These are phyloP conservation scores for Coenonympha glycerion DNA, from an alignment of 2,888 invertebrate genomes.

Conservation along the genomic window DNA sequence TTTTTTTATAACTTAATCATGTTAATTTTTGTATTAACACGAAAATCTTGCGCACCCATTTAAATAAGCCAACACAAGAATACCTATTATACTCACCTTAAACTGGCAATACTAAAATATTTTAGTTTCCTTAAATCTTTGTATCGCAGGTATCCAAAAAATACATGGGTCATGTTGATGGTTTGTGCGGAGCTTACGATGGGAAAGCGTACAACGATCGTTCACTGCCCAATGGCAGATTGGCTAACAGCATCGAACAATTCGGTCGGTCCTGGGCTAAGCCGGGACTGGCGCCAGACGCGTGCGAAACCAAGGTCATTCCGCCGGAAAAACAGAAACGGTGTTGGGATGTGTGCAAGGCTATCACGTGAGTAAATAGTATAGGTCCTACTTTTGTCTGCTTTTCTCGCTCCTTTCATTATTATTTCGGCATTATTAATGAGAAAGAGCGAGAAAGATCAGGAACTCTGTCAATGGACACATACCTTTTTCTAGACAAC, in stretches of 20 bases:
- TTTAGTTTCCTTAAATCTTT: not conserved
- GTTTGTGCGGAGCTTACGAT: constrained; percentile 87
- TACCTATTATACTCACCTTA: no score
- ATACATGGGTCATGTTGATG: constrained; percentile 80
- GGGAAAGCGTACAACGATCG: constrained; percentile 81
- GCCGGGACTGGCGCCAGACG: constrained; percentile 58
- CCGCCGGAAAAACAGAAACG: constrained; percentile 77
- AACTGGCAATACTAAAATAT: not conserved
- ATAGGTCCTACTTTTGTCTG: no score
- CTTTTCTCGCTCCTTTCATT: no score
- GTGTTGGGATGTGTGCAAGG: constrained; percentile 81
- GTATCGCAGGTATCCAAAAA: constrained; percentile 77
- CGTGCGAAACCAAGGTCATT: constrained; percentile 79
- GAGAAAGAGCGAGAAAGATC: no score
- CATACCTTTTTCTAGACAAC: no score
- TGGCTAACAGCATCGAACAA: constrained; percentile 78
- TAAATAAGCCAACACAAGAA: no score
- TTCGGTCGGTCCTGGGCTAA: constrained; percentile 87
- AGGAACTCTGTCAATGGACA: no score
- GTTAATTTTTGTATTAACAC: no score
- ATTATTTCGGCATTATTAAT: no score
- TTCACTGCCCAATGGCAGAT: constrained; percentile 79
- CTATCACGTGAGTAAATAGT: constrained; percentile 75
- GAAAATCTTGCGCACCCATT: no score
- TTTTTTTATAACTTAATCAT: no score